Evolutionary conservation across 2,888 invertebrate species (phyloP), one percentile per base, ranked within the genome.

Genomic region (Acanthoscelides obtectus): DNA sequence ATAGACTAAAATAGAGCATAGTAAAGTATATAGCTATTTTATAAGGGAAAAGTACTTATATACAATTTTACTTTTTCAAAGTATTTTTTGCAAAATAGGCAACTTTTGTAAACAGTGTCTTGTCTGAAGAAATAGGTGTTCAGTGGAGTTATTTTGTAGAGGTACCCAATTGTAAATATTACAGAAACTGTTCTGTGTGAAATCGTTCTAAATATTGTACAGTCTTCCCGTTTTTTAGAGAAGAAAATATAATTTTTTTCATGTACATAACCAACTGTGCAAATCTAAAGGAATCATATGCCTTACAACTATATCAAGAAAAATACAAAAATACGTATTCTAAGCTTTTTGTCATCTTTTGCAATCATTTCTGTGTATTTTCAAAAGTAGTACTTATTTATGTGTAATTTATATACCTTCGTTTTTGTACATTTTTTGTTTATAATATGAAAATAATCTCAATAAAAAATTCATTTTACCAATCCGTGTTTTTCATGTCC

Each of bases 81-180:
- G 70, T 81, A 80, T 80, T 74, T 81, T 82, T 81, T 80, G 81
- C 81, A 79, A 79, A 77, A 74, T 72, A 72, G 72, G 72, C 69
- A 79, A 76, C 68, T 79, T 80, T 78, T 79, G 75, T 78, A 78
- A 72, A 74, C 72, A 77, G 45, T 45, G 45, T 6, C 6, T 6
- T 45, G 45, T 45, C 72, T 71, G 72, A 69, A 70, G 25, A 69
- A 66, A 65, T 67, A 68, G 25, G 69, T 71, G 69, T 69, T 70
- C 71, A 64, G 68, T 74, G 72, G 71, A 72, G 71, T 68, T 72
- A 74, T 71, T 71, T 73, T 70, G 74, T 74, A 71, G 70, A 71
- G 12, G 74, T 74, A 74, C 69, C 69, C 66, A 72, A 74, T 71
- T 75, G 69, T 72, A 73, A 45, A 45, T 45, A 45, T 45, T 12